Evolutionary conservation across 2,888 invertebrate genomes (phyloP), one percentile per base, ranked within the genome.

Genomic region (Agrilus biguttatus): DNA sequence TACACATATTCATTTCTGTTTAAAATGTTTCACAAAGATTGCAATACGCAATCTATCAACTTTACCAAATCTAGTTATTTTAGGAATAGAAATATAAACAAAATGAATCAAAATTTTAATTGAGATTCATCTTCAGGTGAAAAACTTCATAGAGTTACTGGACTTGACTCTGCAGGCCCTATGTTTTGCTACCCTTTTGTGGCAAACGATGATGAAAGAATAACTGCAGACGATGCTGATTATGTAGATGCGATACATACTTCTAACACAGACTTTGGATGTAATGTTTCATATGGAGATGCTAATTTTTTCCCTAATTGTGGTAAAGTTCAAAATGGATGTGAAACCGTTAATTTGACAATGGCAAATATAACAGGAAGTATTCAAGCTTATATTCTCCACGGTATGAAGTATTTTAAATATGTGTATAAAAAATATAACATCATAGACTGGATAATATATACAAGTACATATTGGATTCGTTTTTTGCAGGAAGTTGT

Each of bases 181-280:
- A 7, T 35, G 35, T 35, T 35, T 14, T 35, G 35, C 14, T 8
- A 23, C 23, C 23, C 23, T 7, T 2, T 6, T 23, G 14, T 14
- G 12, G 8, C 14, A 35, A 13, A 13, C 6, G 14, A 13, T 14
- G 35, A 35, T 14, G 35, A 35, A 14, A 13, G 35, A 14, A 14
- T 35, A 35, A 35, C 35, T 14, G 35, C 14, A 14, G 37, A 37
- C 7, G 47, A 47, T 35, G 47, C 47, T 3, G 39, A 39, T 37
- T 47, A 44, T 28, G 47, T 47, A 8, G 47, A 47, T 17, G 47
- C 45, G 1, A 35, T 47, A 13, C 47, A 47, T 28, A 47, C 47
- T 4, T 42, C 44, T 33, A n/a, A 41, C 3, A 38, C 37, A 14
- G 36, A 42, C n/a, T 37, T 47, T 8, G 47, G 47, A n/a, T 47